Percentiles rank a stretch among this genome's conserved stretches.
Conservation (phyloP, 2,113 vertebrate species). For the Noturus placidus region DNA sequence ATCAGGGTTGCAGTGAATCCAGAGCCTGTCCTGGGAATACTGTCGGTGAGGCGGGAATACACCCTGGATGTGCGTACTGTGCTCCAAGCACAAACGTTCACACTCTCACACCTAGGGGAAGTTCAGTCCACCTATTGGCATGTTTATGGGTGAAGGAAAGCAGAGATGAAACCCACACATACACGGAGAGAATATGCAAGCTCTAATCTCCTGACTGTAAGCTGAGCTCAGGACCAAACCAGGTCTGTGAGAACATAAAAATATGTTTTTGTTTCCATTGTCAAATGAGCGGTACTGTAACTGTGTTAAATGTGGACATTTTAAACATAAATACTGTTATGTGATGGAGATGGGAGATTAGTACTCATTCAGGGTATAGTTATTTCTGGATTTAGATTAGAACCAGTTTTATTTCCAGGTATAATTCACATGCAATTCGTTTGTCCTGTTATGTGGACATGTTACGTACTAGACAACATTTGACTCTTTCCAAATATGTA, state of each 20-base stretch:
- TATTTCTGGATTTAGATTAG: neutral
- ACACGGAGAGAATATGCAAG: neutral
- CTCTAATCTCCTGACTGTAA: neutral
- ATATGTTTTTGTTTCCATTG: neutral
- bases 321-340: neutral
- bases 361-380: neutral
- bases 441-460: neutral
- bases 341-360: neutral
- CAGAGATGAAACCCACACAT: neutral
- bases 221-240: neutral
- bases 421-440: neutral
- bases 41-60: neutral
- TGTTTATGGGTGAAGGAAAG: neutral
- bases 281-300: neutral
- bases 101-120: neutral
- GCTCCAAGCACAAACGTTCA: neutral
- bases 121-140: neutral
- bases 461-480: neutral
- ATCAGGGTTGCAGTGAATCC: neutral
- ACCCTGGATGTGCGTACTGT: neutral
- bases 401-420: neutral
- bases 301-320: neutral
- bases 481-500: neutral
- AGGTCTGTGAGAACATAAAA: neutral
- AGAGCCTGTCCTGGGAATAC: neutral